These are phyloP conservation scores for Acanthurus tractus DNA, from an alignment of 2,797 vertebrate genomes.

Conservation along the genomic window DNA sequence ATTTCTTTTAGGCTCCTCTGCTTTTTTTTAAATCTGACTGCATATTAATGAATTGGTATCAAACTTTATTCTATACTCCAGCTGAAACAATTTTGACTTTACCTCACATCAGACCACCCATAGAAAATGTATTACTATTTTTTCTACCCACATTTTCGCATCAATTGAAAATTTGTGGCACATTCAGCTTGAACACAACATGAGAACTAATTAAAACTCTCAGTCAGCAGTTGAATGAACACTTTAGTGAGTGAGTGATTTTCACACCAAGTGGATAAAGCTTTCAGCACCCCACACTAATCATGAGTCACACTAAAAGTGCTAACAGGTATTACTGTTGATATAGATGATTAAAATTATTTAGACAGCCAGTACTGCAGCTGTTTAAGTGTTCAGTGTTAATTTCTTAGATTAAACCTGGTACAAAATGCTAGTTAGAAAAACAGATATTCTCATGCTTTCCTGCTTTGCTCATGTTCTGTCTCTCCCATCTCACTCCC, in stretches of 20 bases:
- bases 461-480: background rate
- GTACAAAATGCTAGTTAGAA: background rate
- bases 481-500: constrained; percentile 19
- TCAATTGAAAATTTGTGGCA: background rate
- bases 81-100: background rate
- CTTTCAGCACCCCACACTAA: background rate
- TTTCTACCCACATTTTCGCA: background rate
- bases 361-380: background rate
- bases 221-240: background rate
- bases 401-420: background rate
- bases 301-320: background rate
- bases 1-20: background rate
- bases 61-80: background rate
- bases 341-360: background rate
- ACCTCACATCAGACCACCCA: too few relatives aligned
- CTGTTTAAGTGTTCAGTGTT: background rate
- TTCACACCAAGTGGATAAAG: background rate
- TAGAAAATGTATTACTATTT: too few relatives aligned
- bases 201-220: background rate
- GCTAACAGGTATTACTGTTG: background rate
- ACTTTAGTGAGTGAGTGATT: background rate
- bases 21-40: background rate
- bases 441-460: background rate
- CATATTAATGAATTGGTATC: too few relatives aligned
- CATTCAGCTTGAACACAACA: background rate